Evolutionary conservation across 2,888 invertebrate genomes (phyloP).

Genomic region (Eucera pruinosa): DNA sequence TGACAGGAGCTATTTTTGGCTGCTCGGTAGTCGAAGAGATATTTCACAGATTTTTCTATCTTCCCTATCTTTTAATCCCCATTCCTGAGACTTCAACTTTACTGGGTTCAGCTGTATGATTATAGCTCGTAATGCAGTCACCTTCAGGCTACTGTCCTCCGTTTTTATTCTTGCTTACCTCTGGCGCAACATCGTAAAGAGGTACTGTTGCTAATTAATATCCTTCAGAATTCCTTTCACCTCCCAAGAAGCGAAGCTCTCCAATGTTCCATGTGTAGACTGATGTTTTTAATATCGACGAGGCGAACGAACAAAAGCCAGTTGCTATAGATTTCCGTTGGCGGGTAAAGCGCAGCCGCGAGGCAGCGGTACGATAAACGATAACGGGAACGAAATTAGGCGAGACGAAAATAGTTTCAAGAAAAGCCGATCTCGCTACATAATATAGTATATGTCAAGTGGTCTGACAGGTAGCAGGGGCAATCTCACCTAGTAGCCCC

Average conservation of each 20-base stretch:
- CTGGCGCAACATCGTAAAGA: neutral
- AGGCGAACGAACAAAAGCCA: neutral
- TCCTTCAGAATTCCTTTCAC: neutral
- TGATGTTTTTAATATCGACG: constrained; percentile 38
- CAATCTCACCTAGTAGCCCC: constrained; percentile 82
- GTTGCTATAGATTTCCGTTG: constrained; percentile 10
- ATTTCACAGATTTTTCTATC: no score
- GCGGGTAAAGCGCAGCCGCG: neutral
- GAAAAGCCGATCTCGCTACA: constrained; percentile 77
- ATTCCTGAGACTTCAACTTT: no score
- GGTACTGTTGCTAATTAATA: neutral
- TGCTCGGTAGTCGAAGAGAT: no score
- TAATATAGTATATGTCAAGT: constrained; percentile 78
- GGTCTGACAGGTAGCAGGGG: constrained; percentile 79
- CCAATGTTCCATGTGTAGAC: neutral
- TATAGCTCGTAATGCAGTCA: no score
- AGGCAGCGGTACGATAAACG: constrained; percentile 26
- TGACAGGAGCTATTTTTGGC: no score
- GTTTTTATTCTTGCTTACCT: no score
- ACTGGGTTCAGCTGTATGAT: no score
- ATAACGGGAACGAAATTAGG: constrained; percentile 58
- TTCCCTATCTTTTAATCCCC: no score
- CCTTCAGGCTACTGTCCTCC: no score
- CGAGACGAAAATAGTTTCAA: constrained; percentile 74
- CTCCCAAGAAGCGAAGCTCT: neutral